phyloP scores from a whole-genome alignment of 2,113 vertebrate species.

The Xiphophorus maculatus region DNA sequence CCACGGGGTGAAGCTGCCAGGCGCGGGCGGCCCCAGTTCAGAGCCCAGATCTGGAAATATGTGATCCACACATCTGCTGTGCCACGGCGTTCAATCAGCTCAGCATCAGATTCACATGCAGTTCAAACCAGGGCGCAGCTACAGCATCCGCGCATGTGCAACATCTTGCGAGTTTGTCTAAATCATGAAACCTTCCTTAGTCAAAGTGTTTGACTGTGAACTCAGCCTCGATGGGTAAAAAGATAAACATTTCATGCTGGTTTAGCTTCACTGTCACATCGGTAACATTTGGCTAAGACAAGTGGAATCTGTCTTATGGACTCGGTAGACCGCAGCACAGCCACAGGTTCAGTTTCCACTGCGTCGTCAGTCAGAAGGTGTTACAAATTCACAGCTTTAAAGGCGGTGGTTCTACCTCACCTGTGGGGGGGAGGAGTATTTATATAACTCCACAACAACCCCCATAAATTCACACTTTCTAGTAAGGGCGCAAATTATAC shows the following conservation, averaged over 20 bases:
- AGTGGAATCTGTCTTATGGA: not conserved
- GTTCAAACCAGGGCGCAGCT: constrained; percentile 38
- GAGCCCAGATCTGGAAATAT: constrained; percentile 27
- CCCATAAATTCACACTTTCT: not conserved
- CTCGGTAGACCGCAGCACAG: not conserved
- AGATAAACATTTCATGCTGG: not conserved
- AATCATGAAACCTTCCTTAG: not conserved
- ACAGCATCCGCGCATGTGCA: not conserved
- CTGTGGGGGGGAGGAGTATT: not conserved
- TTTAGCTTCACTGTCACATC: constrained; percentile 1
- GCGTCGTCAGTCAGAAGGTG: constrained; percentile 1
- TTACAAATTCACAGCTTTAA: constrained; percentile 11
- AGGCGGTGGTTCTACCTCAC: constrained; percentile 2
- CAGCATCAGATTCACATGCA: not conserved
- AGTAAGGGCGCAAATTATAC: not conserved
- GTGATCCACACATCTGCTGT: constrained; percentile 27
- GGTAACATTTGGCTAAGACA: constrained; percentile 2
- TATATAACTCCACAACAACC: not conserved
- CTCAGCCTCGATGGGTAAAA: not conserved
- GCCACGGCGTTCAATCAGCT: constrained; percentile 14
- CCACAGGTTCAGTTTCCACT: not conserved
- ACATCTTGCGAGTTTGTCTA: not conserved
- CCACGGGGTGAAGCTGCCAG: constrained; percentile 34
- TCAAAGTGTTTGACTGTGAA: not conserved
- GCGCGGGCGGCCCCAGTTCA: constrained; percentile 15